These are phyloP conservation scores for Cassiopea xamachana DNA, from an alignment of 30 jellyfish, hydroid and myxozoan species.

Conservation along the genomic window DNA sequence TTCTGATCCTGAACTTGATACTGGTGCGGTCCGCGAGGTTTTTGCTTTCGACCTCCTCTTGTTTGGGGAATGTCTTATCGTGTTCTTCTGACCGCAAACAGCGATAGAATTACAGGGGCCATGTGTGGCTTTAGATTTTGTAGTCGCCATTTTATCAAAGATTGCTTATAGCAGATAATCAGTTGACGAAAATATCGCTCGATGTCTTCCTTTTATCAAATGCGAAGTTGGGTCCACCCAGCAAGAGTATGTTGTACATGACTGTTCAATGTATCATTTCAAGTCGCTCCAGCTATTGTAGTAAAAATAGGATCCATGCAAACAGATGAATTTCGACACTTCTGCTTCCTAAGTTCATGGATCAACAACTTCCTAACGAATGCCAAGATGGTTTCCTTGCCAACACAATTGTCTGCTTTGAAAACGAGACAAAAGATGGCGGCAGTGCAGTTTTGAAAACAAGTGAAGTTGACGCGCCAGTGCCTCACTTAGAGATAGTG, in stretches of 20 bases:
- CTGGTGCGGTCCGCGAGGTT: conserved; percentile 21
- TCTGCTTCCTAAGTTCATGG: too few species aligned
- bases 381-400: not conserved
- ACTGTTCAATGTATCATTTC: not conserved
- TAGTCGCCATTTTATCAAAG: not conserved
- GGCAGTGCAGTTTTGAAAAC: too few species aligned
- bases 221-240: not conserved
- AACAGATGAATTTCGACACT: too few species aligned
- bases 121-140: not conserved
- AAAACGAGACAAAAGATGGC: not conserved
- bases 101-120: not conserved
- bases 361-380: not conserved
- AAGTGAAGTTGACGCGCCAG: too few species aligned
- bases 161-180: not conserved
- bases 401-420: not conserved
- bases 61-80: not conserved
- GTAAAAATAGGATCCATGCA: too few species aligned
- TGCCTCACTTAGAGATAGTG: too few species aligned
- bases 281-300: too few species aligned
- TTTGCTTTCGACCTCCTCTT: not conserved
- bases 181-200: not conserved
- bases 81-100: not conserved
- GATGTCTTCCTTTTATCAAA: not conserved
- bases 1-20: conserved; percentile 28
- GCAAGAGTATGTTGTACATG: not conserved